A percentile compares a stretch with the other conserved stretches of the same genome.
Evolutionary conservation across 1,140 invertebrate species (phyloP).

Genomic region (Euschistus heros): DNA sequence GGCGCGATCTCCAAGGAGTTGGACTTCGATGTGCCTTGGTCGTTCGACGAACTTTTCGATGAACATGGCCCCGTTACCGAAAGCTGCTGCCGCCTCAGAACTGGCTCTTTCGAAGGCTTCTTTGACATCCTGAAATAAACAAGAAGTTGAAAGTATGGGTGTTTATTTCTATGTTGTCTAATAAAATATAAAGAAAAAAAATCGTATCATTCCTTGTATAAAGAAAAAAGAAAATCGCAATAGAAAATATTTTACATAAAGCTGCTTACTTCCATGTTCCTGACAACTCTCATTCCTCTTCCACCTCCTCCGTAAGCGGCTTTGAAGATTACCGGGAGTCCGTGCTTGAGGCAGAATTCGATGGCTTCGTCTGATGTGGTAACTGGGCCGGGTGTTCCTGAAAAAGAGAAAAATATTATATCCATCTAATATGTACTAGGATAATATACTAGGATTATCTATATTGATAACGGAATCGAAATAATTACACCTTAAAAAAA

Average conservation of each 20-base stretch:
- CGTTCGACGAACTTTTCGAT: constrained; percentile 98
- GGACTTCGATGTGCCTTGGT: constrained; percentile 97
- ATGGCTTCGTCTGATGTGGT: constrained; percentile 77
- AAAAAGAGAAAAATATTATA: too few species aligned
- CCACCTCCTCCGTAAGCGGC: constrained; percentile 98
- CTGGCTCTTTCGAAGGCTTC: constrained; percentile 86
- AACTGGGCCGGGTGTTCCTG: constrained; percentile 83
- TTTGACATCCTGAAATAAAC: constrained; percentile 56
- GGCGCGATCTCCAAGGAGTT: constrained; percentile 85
- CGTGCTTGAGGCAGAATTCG: constrained; percentile 85
- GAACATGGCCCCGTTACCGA: constrained; percentile 97
- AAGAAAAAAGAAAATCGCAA: background rate
- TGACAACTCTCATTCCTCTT: constrained; percentile 94
- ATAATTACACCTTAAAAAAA: too few species aligned
- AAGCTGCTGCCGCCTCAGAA: constrained; percentile 90
- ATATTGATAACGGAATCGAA: too few species aligned
- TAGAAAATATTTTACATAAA: background rate
- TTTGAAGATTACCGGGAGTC: constrained; percentile 97
- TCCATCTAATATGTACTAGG: too few species aligned
- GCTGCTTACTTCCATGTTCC: constrained; percentile 60
- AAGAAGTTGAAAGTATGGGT: background rate
- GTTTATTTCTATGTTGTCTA: background rate
- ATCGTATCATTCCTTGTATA: background rate
- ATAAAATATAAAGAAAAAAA: too few species aligned
- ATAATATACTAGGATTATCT: too few species aligned